Evolutionary conservation across 2,113 vertebrate genomes (phyloP), one percentile per base, ranked within the genome.

Genomic region (mouse (Mus musculus)): DNA sequence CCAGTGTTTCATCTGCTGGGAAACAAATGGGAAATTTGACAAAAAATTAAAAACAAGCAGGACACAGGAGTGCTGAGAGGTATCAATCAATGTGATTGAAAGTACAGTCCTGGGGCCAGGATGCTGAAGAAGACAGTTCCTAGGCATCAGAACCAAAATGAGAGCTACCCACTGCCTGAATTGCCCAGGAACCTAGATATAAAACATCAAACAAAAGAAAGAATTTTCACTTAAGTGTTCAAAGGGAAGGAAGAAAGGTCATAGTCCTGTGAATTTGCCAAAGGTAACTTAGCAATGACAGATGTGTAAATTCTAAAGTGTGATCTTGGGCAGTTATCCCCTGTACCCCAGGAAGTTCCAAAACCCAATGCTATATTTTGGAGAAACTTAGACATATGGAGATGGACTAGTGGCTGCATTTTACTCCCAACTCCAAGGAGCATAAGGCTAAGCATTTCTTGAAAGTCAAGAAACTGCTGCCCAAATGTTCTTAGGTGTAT

Each of bases 1-100:
- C 89, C n/a, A 91, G 46, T 54, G 28, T 88, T 80, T 46, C 67
- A 73, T 82, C 52, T 28, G 78, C 63, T 78, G 71, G 42, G 95
- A 72, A 77, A 49, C 52, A 28, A 76, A 80, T 75, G 82, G 24
- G 56, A 59, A 54, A 49, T 84, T 93, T 95, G 95, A 94, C 90
- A 73, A 84, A 96, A 56, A 69, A 85, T 85, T 54, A 93, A 89
- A 91, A 61, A 90, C 10, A 88, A 52, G 75, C 75, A 88, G 39
- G 39, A 59, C 17, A 56, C 33, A 88, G 49, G 30, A 91, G 26
- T 84, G 20, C 46, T 67, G 72, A 92, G 67, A 93, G 24, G 0
- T 82, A 91, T 54, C 42, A 85, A 1, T 65, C 67, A 88, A 61
- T n/a, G 22, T 20, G 4, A 4, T 61, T 2, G 39, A 12, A 69